phyloP scores from a whole-genome alignment of 2,888 invertebrate genomes.

The Biston stratarius region DNA sequence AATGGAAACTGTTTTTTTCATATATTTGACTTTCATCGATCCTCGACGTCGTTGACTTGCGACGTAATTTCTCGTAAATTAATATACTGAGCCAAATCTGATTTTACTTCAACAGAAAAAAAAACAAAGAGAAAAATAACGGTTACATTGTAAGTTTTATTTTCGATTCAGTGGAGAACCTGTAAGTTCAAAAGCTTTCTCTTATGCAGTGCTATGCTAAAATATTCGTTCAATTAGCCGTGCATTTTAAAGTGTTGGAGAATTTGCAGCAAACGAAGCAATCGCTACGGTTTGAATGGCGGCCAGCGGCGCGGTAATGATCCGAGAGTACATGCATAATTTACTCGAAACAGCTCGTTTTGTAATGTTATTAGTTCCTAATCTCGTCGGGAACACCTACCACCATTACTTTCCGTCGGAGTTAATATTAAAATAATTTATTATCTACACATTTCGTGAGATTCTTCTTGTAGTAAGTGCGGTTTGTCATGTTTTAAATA shows the following conservation, averaged over 20 bases:
- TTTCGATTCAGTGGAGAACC: not conserved
- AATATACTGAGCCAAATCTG: too few species aligned
- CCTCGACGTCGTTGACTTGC: too few species aligned
- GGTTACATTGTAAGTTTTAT: too few species aligned
- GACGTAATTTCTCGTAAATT: too few species aligned
- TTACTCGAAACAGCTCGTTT: conserved; percentile 83
- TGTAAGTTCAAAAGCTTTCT: not conserved
- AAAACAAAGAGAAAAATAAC: too few species aligned
- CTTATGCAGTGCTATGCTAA: conserved; percentile 13
- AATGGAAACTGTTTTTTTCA: too few species aligned
- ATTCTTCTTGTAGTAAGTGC: conserved; percentile 37
- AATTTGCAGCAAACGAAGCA: conserved; percentile 59
- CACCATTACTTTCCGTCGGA: conserved; percentile 77
- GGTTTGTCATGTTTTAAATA: too few species aligned
- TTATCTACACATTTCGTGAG: conserved; percentile 65
- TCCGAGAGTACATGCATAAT: conserved; percentile 85
- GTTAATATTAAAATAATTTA: conserved; percentile 85
- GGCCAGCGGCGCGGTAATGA: conserved; percentile 81
- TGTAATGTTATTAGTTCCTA: conserved; percentile 86
- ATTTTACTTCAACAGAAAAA: too few species aligned
- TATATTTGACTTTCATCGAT: too few species aligned
- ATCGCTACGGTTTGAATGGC: conserved; percentile 73
- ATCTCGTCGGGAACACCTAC: conserved; percentile 81
- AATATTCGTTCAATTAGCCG: conserved; percentile 47
- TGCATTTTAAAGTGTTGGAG: conserved; percentile 53